These are phyloP conservation scores for Liodrosophila aerea DNA, from an alignment of 2,888 invertebrate genomes.

Conservation along the genomic window DNA sequence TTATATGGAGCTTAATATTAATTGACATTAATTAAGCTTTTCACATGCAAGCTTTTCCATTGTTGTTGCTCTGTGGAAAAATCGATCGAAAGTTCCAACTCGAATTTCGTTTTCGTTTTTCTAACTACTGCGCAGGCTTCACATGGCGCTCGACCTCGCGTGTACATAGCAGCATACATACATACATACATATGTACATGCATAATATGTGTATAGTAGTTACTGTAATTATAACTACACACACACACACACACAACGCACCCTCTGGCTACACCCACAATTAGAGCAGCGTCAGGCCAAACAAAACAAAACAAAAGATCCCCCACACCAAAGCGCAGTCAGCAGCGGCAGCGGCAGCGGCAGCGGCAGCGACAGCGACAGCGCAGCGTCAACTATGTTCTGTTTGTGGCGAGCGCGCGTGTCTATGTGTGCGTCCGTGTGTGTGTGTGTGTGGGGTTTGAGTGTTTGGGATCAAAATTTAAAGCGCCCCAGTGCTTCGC, in stretches of 20 bases:
- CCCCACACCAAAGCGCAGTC: conserved; percentile 42
- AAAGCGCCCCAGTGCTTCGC: conserved; percentile 40
- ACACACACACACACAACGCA: conserved; percentile 26
- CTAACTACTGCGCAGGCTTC: conserved; percentile 43
- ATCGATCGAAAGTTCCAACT: conserved; percentile 59
- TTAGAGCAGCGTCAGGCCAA: conserved; percentile 20
- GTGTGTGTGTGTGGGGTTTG: conserved; percentile 20
- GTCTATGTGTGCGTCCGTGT: background rate
- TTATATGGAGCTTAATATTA: conserved; percentile 26
- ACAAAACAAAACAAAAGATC: conserved; percentile 56
- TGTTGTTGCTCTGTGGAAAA: conserved; percentile 42
- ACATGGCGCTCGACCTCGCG: conserved; percentile 1
- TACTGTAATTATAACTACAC: conserved; percentile 33
- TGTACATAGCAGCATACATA: conserved; percentile 6
- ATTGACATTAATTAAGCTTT: conserved; percentile 37
- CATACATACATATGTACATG: conserved; percentile 8
- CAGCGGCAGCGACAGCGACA: background rate
- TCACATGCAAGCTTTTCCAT: conserved; percentile 1
- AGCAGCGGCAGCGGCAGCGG: conserved; percentile 8
- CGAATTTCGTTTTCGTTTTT: background rate
- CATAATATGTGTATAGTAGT: background rate
- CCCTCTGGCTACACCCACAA: conserved; percentile 34
- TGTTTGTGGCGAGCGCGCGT: background rate
- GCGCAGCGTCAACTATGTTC: conserved; percentile 9
- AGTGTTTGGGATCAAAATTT: conserved; percentile 50